Evolutionary conservation across 2,113 vertebrate species (phyloP), one percentile per base, ranked within the genome.

Genomic region (Sarotherodon lohbergeri): DNA sequence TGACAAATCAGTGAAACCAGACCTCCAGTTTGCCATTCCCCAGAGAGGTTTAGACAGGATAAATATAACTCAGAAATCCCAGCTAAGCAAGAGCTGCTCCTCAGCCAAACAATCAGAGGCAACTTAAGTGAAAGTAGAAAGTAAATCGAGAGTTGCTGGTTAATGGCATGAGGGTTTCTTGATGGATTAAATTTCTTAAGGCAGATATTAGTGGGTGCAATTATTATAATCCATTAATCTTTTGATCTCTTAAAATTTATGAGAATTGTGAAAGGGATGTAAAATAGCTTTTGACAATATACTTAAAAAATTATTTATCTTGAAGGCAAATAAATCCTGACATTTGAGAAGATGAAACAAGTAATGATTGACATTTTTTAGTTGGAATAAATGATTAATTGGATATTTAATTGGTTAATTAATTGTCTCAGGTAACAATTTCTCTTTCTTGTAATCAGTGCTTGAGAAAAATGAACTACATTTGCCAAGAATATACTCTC

Each of bases 1-100:
- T 89, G 90, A 94, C 91, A 88, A 87, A 88, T 94, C 86, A 86
- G 92, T 95, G 95, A 96, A 96, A 96, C 91, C 41, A 90, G 95
- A 97, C 85, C 94, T 92, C 90, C 78, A 86, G 83, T 80, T 92
- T 93, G 93, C 81, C 89, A 92, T 96, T 92, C 90, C 80, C 82
- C 6, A 24, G 48, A 66, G 71, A 90, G 82, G 90, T 90, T 94
- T 91, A 91, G 90, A 50, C 41, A 4, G 63, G 92, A 95, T 95
- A 96, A 94, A 94, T 94, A 95, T 95, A 95, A 92, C 95, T 87
- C 61, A 1, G 63, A 94, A 82, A 34, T 73, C 79, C 57, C 80
- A 82, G 92, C 87, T 89, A 89, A 94, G 95, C 92, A 93, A 92
- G 73, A 83, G 41, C 55, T 83, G 78, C 86, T 55, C 13, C 16